These are phyloP conservation scores for Chymomyza costata DNA, from an alignment of 1,140 invertebrate species.

Conservation along the genomic window DNA sequence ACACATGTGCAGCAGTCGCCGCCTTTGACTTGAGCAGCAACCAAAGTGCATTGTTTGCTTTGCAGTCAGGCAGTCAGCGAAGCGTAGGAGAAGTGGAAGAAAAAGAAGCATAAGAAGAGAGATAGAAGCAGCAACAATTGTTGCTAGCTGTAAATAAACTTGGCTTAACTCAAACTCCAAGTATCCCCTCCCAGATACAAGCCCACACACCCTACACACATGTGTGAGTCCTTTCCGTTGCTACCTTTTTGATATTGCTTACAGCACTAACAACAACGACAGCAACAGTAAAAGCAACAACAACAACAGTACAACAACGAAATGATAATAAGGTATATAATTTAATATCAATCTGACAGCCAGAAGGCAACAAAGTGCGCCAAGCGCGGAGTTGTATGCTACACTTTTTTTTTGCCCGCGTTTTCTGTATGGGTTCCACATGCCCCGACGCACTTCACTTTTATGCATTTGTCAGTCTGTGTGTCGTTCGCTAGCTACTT, in stretches of 20 bases:
- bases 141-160: slow-evolving; percentile 71
- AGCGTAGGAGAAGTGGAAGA: too few species aligned
- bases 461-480: slow-evolving; percentile 58
- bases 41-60: slow-evolving; percentile 44
- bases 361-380: slow-evolving; percentile 70
- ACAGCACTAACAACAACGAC: slow-evolving; percentile 6
- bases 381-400: slow-evolving; percentile 42
- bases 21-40: slow-evolving; percentile 38
- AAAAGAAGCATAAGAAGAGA: too few species aligned
- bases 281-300: slow-evolving; percentile 14
- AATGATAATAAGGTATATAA: slow-evolving; percentile 73
- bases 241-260: slow-evolving; percentile 29
- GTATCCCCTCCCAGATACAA: background rate
- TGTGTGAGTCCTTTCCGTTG: slow-evolving; percentile 3
- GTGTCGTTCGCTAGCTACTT: slow-evolving; percentile 47
- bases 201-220: slow-evolving; percentile 28
- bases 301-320: slow-evolving; percentile 11
- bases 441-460: slow-evolving; percentile 56
- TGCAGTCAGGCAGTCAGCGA: background rate
- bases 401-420: slow-evolving; percentile 34
- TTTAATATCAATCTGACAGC: slow-evolving; percentile 73
- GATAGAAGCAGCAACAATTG: slow-evolving; percentile 71
- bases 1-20: slow-evolving; percentile 37
- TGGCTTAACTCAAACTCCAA: slow-evolving; percentile 30
- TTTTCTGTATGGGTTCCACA: too few species aligned